Evolutionary conservation across 2,113 vertebrate species (phyloP), one percentile per base, ranked within the genome.

Genomic region (Sylvietta virens): DNA sequence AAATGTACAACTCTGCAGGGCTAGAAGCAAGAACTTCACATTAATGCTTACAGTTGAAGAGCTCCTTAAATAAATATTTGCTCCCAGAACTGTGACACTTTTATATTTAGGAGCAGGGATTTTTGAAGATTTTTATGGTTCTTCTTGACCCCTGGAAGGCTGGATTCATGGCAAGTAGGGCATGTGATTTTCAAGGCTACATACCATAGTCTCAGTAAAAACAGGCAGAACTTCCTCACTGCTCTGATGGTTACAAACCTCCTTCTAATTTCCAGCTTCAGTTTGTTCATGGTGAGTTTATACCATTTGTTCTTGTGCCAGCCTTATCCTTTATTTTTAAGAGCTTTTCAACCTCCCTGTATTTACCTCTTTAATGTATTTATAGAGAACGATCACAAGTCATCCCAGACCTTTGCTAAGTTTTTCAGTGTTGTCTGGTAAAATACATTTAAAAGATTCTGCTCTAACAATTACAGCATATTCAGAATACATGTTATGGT

Each of bases 281-380:
- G 56, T 92, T 92, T 96, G 94, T 92, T 95, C 88, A 62, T 66
- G 71, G 64, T 62, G 58, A 90, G 30, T 83, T 88, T 92, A 56
- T 58, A 58, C 33, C 31, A 94, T 92, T 90, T 97, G 91, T 96
- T 96, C 95, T 93, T 6, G 2, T 93, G 96, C 95, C 92, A 96
- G 5, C 6, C 15, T 88, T 94, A 73, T 90, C 42, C 92, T 94
- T 96, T 86, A 92, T 81, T 96, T 94, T 83, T 86, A 96, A 94
- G 56, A 90, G 94, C 80, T 92, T 96, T 90, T 94, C 76, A 94
- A 72, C 76, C 47, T 94, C 76, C 56, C 39, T 74, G 11, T 95
- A 33, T 93, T 93, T 93, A 86, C 47, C 22, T 60, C 21, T 40
- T 31, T 83, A 70, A 90, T 60, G 27, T 74, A 90, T 92, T 94